These are phyloP conservation scores for Amphiprion ocellaris DNA, from an alignment of 2,113 vertebrate species.

Conservation along the genomic window DNA sequence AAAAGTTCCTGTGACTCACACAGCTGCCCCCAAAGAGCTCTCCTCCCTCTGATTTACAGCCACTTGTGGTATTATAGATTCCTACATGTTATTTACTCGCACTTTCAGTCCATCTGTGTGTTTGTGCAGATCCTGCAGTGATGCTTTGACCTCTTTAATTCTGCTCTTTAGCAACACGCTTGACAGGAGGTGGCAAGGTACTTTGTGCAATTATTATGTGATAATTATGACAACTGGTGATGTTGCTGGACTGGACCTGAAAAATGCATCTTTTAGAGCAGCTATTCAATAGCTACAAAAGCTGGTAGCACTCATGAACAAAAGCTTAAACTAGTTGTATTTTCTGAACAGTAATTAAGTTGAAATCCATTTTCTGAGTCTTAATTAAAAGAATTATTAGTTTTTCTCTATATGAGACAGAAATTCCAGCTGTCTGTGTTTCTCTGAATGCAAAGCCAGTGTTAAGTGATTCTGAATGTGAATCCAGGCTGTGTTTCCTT, in stretches of 20 bases:
- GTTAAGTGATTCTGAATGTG: neutral
- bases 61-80: conserved; percentile 41
- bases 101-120: conserved; percentile 7
- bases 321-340: neutral
- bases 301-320: neutral
- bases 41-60: conserved; percentile 56
- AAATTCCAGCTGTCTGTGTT: neutral
- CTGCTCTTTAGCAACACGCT: neutral
- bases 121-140: conserved; percentile 7
- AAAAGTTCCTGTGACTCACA: conserved; percentile 71
- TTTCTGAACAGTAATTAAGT: conserved; percentile 13
- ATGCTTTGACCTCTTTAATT: conserved; percentile 8
- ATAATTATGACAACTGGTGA: neutral
- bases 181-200: neutral
- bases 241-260: neutral
- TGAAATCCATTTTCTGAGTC: conserved; percentile 12
- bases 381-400: conserved; percentile 27
- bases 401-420: neutral
- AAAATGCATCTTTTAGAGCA: neutral
- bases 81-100: conserved; percentile 46
- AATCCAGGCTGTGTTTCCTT: no score
- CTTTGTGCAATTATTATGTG: conserved; percentile 1
- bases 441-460: neutral
- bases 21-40: conserved; percentile 49
- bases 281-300: conserved; percentile 15